A percentile compares a stretch with the other conserved stretches of the same genome.
These are phyloP conservation scores for Tauraco erythrolophus DNA, from an alignment of 2,113 vertebrate species.

Conservation along the genomic window DNA sequence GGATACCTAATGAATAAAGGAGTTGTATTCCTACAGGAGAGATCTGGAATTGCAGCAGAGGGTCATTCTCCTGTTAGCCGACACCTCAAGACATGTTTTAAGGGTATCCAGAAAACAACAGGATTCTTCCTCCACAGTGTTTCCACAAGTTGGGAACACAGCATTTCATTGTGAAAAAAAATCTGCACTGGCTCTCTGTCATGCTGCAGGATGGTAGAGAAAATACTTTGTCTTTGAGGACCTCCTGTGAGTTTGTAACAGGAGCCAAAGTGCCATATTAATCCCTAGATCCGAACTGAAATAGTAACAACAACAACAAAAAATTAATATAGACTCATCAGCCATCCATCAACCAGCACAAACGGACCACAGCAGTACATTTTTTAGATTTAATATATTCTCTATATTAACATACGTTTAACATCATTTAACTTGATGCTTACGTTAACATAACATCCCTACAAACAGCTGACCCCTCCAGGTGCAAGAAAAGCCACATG, in stretches of 20 bases:
- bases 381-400: background rate
- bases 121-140: background rate
- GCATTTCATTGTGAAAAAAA: background rate
- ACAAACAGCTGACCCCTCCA: background rate
- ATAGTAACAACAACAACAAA: background rate
- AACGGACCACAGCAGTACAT: background rate
- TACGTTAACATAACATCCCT: background rate
- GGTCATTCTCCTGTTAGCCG: background rate
- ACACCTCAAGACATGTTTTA: background rate
- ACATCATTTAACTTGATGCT: background rate
- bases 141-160: accelerated
- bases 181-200: background rate
- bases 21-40: background rate
- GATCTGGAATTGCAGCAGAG: background rate
- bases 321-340: background rate
- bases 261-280: background rate
- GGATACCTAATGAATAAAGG: background rate
- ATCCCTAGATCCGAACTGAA: background rate
- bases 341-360: background rate
- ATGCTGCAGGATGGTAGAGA: background rate
- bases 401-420: background rate
- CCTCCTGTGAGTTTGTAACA: background rate
- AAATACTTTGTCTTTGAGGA: background rate
- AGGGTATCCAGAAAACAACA: background rate
- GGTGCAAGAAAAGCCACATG: background rate